These are phyloP conservation scores for Callorhinus ursinus DNA, from an alignment of 2,113 vertebrate genomes.

Conservation along the genomic window DNA sequence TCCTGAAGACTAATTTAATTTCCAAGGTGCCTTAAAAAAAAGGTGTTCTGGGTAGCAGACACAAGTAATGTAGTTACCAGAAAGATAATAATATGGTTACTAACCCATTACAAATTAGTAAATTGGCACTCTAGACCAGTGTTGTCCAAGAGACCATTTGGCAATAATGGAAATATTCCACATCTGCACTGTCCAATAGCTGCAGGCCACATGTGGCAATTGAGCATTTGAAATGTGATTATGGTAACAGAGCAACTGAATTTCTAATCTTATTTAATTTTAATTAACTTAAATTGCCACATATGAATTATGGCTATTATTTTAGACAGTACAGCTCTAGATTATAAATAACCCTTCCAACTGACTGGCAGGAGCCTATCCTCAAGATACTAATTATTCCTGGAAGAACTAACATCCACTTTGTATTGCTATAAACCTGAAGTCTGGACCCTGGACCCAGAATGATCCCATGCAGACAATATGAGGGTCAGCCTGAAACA, in stretches of 20 bases:
- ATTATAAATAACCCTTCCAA: background rate
- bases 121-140: background rate
- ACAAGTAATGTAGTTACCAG: background rate
- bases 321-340: background rate
- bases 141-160: background rate
- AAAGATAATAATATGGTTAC: background rate
- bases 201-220: background rate
- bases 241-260: background rate
- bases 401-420: background rate
- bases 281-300: background rate
- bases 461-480: background rate
- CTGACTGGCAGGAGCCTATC: background rate
- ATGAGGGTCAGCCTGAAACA: background rate
- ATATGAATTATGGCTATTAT: background rate
- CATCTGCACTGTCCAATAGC: background rate
- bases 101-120: background rate
- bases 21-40: constrained; percentile 16
- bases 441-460: background rate
- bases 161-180: background rate
- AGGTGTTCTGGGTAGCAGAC: background rate
- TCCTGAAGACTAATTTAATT: constrained; percentile 33
- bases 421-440: background rate
- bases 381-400: background rate
- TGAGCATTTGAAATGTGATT: background rate
- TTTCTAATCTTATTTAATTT: constrained; percentile 21